Evolutionary conservation across 2,888 invertebrate species (phyloP).

Genomic region (Mimumesa dahlbomi): DNA sequence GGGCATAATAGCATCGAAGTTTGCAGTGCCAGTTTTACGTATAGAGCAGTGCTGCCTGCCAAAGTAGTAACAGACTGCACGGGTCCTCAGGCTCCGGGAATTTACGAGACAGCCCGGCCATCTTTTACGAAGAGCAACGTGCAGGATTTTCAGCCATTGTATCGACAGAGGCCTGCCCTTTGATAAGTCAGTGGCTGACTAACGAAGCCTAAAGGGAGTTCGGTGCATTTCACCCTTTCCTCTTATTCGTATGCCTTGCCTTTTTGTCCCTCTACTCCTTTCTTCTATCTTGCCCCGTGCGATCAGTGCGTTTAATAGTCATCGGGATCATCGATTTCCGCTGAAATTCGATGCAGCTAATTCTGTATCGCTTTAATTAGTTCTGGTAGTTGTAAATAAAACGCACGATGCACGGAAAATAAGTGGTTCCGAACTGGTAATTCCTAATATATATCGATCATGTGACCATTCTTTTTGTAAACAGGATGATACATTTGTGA

Average conservation of each 20-base stretch:
- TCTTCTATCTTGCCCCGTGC: conserved; percentile 11
- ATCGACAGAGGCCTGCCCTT: conserved; percentile 65
- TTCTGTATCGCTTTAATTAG: no score
- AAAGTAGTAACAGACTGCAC: conserved; percentile 67
- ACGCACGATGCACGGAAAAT: no score
- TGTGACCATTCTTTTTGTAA: no score
- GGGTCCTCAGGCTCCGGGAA: conserved; percentile 67
- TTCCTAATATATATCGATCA: no score
- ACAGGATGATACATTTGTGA: no score
- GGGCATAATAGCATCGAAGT: conserved; percentile 62
- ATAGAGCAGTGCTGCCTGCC: conserved; percentile 60
- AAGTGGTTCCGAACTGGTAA: no score
- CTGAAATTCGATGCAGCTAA: neutral
- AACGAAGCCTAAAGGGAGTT: conserved; percentile 67
- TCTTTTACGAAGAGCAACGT: conserved; percentile 71
- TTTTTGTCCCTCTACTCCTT: conserved; percentile 4
- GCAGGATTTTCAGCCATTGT: conserved; percentile 71
- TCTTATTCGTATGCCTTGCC: conserved; percentile 14
- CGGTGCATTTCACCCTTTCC: conserved; percentile 38
- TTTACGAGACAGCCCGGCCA: conserved; percentile 74
- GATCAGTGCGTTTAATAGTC: no score
- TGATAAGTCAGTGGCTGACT: conserved; percentile 72
- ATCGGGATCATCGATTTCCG: conserved; percentile 27
- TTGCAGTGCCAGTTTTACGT: conserved; percentile 61
- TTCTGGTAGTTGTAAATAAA: no score